Conservation (phyloP, 1,140 invertebrate species). For the Saccostrea glomerata region DNA sequence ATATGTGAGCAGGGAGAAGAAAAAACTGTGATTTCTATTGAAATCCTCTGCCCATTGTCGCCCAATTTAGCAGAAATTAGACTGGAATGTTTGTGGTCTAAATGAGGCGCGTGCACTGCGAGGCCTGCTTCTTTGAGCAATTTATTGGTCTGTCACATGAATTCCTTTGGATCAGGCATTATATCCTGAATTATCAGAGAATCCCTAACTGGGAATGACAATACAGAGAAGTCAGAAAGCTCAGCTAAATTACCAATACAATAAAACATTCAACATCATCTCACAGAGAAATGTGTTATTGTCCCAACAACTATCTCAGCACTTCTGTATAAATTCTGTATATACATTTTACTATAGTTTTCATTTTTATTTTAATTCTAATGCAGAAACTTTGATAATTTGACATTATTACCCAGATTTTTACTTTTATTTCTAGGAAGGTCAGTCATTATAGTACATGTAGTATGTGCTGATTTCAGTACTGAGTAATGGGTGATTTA, state of each 20-base stretch:
- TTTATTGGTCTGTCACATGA: conserved; percentile 20
- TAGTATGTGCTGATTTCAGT: too few relatives aligned
- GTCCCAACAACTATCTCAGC: too few relatives aligned
- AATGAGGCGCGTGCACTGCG: conserved; percentile 28
- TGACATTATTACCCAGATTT: too few relatives aligned
- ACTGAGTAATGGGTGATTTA: too few relatives aligned
- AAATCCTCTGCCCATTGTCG: conserved; percentile 41
- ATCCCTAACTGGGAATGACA: neutral
- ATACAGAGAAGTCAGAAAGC: neutral
- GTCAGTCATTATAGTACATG: too few relatives aligned
- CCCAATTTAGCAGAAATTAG: conserved; percentile 44
- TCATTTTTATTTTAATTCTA: too few relatives aligned
- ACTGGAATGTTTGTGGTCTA: conserved; percentile 33
- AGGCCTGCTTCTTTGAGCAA: conserved; percentile 1
- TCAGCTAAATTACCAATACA: neutral
- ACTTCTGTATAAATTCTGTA: too few relatives aligned
- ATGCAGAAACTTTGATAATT: too few relatives aligned
- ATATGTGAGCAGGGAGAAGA: conserved; percentile 38
- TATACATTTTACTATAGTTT: too few relatives aligned
- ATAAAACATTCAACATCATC: conserved; percentile 1
- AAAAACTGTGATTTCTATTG: conserved; percentile 42
- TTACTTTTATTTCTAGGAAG: too few relatives aligned
- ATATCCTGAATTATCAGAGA: neutral
- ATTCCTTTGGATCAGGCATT: conserved; percentile 19
- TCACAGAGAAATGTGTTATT: neutral